phyloP scores from a whole-genome alignment of 2,797 vertebrate species.

The Ctenosaura bakeri region DNA sequence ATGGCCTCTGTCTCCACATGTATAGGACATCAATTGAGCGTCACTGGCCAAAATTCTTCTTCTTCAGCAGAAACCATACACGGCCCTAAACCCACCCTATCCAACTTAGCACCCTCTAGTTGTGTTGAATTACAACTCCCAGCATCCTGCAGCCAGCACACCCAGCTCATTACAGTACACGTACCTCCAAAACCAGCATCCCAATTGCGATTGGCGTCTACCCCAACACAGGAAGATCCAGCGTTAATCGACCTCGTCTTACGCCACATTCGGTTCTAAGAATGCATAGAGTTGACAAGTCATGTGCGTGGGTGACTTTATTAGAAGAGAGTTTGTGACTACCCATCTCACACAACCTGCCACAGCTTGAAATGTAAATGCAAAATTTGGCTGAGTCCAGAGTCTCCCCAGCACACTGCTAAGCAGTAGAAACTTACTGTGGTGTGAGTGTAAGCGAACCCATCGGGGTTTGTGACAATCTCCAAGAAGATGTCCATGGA shows the following conservation, averaged over 20 bases:
- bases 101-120: neutral
- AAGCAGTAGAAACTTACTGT: constrained; percentile 63
- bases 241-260: constrained; percentile 87
- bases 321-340: neutral
- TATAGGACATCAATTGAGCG: too few relatives aligned
- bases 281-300: neutral
- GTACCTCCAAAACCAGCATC: constrained; percentile 89
- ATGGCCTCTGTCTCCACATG: too few relatives aligned
- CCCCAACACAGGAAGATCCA: constrained; percentile 81
- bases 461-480: constrained; percentile 81
- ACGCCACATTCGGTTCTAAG: constrained; percentile 90
- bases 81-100: neutral
- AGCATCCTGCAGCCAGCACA: neutral
- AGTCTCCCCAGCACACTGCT: too few relatives aligned
- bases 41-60: too few relatives aligned
- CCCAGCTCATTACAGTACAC: neutral
- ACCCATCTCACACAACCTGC: too few relatives aligned
- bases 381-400: too few relatives aligned
- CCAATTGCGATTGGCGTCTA: constrained; percentile 93
- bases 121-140: neutral
- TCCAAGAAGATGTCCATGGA: constrained; percentile 82
- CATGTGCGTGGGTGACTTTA: neutral
- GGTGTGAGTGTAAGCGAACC: constrained; percentile 82
- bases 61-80: neutral
- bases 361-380: too few relatives aligned